Base-by-base conservation (phyloP, 1,140 invertebrate genomes). In the Cyphomyrmex costatus region DNA sequence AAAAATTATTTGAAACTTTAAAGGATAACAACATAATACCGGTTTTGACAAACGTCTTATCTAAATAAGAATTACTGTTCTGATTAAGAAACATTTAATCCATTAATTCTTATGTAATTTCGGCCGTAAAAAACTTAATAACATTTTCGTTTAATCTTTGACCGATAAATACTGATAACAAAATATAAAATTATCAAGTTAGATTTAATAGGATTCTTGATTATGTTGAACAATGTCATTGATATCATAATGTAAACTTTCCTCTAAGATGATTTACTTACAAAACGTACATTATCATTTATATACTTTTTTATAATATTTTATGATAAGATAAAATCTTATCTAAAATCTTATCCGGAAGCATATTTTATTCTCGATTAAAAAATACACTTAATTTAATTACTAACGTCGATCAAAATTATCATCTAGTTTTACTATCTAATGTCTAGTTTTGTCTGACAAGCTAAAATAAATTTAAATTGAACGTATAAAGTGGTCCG, bases 251-350 rank as follows among this genome's bases (percentile, higher is more conserved):
- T 42, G n/a, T 4, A 19, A 16, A 56, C 27, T 70, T 56, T 7
- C n/a, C 16, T 68, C 42, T n/a, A 30, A 80, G 63, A 68, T 80
- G 27, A 70, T 46, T 79, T 36, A 79, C 46, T 65, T 79, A 10
- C n/a, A 79, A 79, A 33, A 33, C 21, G 7, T 10, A n/a, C n/a
- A 79, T 36, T 51, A 79, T 79, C 27, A 19, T 79, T 27, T 63
- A 36, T n/a, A 30, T 14, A 70, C 5, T 36, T 80, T 42, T 46
- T 36, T 30, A 19, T 33, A 70, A 46, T n/a, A n/a, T 80, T 36
- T 70, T 12, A 30, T 14, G 77, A 80, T 80, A 80, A 80, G 46
- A 80, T 80, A 70, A 19, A 56, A 51, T 53, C 63, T 68, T 80
- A 80, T 80, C 77, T 21, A 8, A 42, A 42, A 42, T 42, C 36